Evolutionary conservation across 2,888 invertebrate genomes (phyloP).

Genomic region (Acleris literana): DNA sequence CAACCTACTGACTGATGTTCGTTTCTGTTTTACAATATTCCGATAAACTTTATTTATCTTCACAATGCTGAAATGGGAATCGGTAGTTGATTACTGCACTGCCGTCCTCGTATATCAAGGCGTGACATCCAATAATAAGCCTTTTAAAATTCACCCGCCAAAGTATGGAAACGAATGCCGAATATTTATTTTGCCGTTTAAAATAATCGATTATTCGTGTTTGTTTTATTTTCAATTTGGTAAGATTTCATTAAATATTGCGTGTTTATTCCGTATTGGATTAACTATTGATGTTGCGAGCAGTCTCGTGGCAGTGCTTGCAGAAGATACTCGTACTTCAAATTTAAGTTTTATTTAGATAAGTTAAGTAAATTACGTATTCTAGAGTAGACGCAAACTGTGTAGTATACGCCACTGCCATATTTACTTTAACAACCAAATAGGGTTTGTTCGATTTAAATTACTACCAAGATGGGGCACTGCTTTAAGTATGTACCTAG

Average conservation of each 20-base stretch:
- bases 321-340: too few relatives aligned
- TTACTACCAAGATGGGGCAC: too few relatives aligned
- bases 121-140: conserved; percentile 63
- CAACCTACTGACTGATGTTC: too few relatives aligned
- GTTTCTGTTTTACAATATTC: neutral
- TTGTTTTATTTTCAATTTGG: conserved; percentile 38
- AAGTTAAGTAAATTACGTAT: too few relatives aligned
- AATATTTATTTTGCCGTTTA: conserved; percentile 61
- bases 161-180: conserved; percentile 61
- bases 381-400: too few relatives aligned
- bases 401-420: too few relatives aligned
- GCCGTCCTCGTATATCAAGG: conserved; percentile 53
- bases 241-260: conserved; percentile 14
- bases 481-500: too few relatives aligned
- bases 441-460: too few relatives aligned
- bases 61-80: conserved; percentile 42
- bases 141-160: conserved; percentile 68
- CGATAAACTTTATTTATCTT: neutral
- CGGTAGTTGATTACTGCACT: conserved; percentile 55
- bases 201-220: conserved; percentile 53
- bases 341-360: too few relatives aligned
- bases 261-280: neutral
- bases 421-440: too few relatives aligned
- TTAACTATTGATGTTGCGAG: neutral
- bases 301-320: too few relatives aligned